Evolutionary conservation across 2,113 vertebrate genomes (phyloP).

Genomic region (rat (Rattus norvegicus)): GRCr8 NC_086030.1:1852001-1852500

Average conservation of each 20-base stretch:
- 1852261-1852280: background rate
- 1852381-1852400: background rate
- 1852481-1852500: background rate
- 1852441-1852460: background rate
- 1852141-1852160: background rate
- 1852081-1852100: background rate
- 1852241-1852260: background rate
- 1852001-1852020: background rate
- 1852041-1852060: slow-evolving; percentile 7
- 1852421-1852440: background rate
- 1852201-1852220: background rate
- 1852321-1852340: background rate
- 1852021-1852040: background rate
- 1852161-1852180: background rate
- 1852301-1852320: background rate
- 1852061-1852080: background rate
- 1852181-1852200: background rate
- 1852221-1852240: background rate
- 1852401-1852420: background rate
- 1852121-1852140: background rate
- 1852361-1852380: background rate
- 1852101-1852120: background rate
- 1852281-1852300: background rate
- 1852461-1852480: background rate
- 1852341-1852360: slow-evolving; percentile 1